Conservation (phyloP, 2,113 vertebrate species). For the human (Homo sapiens) region GRCh38 chr1:79181001-79181500, state of each 20-base stretch:
- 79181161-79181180: slow-evolving; percentile 38
- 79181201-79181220: slow-evolving; percentile 20
- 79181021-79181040: background rate
- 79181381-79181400: slow-evolving; percentile 1
- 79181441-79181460: slow-evolving; percentile 57
- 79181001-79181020: background rate
- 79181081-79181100: background rate
- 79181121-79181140: slow-evolving; percentile 43
- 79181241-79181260: slow-evolving; percentile 10
- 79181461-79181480: slow-evolving; percentile 70
- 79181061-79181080: background rate
- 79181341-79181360: slow-evolving; percentile 62
- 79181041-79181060: background rate
- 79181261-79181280: slow-evolving; percentile 34
- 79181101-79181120: background rate
- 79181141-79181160: slow-evolving; percentile 38
- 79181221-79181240: slow-evolving; percentile 24
- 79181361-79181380: slow-evolving; percentile 61
- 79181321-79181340: slow-evolving; percentile 51
- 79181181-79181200: slow-evolving; percentile 45
- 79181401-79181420: slow-evolving; percentile 56
- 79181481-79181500: slow-evolving; percentile 57
- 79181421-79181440: slow-evolving; percentile 31
- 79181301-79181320: slow-evolving; percentile 62
- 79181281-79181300: slow-evolving; percentile 12